Evolutionary conservation across 92 coral and sea anemone species (phyloP).

Genomic region (Desmophyllum pertusum): DNA sequence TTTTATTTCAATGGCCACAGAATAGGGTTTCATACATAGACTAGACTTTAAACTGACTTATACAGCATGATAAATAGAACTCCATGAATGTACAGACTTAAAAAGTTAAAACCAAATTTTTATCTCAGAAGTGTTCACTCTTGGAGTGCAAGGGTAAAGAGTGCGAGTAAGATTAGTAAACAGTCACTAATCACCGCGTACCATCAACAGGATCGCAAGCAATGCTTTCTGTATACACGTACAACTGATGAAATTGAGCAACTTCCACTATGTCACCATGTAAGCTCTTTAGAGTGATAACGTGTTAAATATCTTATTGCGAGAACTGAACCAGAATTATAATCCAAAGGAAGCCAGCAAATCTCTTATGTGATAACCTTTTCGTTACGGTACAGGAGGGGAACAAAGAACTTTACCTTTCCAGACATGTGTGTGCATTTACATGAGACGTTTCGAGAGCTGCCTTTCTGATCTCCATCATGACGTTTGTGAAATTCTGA

Average conservation of each 20-base stretch:
- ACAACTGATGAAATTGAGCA: too few species aligned
- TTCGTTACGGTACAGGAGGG: background rate
- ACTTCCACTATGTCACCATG: background rate
- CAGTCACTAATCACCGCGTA: background rate
- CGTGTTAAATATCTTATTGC: background rate
- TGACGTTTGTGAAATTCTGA: background rate
- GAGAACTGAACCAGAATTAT: background rate
- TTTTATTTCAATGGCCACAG: too few species aligned
- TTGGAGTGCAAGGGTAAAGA: background rate
- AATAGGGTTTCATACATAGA: too few species aligned
- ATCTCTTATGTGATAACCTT: background rate
- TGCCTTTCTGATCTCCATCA: background rate
- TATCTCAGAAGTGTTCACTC: background rate
- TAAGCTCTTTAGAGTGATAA: background rate
- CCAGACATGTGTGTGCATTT: background rate
- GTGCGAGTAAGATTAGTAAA: background rate
- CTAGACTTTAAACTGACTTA: too few species aligned
- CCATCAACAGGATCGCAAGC: background rate
- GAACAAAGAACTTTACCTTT: slow-evolving; percentile 1
- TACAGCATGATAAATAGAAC: too few species aligned
- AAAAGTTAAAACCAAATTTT: too few species aligned
- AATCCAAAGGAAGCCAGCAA: background rate
- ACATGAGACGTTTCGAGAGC: background rate
- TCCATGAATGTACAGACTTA: too few species aligned
- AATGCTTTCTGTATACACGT: background rate